These are phyloP conservation scores for Hypercompe scribonia DNA, from an alignment of 2,888 invertebrate species.

Conservation along the genomic window DNA sequence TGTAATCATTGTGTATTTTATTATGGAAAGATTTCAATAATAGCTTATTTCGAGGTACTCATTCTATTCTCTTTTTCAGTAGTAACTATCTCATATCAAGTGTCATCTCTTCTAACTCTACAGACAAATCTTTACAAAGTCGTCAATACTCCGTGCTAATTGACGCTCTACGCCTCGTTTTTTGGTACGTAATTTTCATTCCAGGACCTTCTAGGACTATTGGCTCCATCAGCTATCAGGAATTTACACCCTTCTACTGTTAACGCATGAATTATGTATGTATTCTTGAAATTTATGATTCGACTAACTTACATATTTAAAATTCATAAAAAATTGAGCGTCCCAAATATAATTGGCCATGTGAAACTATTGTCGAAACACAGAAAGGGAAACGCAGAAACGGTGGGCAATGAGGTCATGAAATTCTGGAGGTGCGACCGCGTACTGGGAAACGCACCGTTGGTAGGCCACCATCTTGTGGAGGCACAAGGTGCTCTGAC, in stretches of 20 bases:
- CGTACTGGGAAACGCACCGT: no score
- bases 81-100: background rate
- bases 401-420: no score
- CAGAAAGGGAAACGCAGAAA: no score
- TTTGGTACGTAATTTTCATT: background rate
- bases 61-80: background rate
- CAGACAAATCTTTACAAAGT: background rate
- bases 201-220: background rate
- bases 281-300: no score
- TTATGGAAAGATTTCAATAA: background rate
- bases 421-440: no score
- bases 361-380: no score
- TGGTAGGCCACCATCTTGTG: no score
- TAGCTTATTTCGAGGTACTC: background rate
- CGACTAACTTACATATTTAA: no score
- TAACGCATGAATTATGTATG: no score
- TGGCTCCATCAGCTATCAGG: background rate
- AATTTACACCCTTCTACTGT: background rate
- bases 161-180: no score
- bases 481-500: no score
- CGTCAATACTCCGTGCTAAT: background rate
- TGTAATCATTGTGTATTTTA: slow-evolving; percentile 21
- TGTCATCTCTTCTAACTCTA: background rate
- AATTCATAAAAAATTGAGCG: no score
- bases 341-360: background rate